Evolutionary conservation across 2,888 invertebrate genomes (phyloP), one percentile per base, ranked within the genome.

Genomic region (Thecophora atra): DNA sequence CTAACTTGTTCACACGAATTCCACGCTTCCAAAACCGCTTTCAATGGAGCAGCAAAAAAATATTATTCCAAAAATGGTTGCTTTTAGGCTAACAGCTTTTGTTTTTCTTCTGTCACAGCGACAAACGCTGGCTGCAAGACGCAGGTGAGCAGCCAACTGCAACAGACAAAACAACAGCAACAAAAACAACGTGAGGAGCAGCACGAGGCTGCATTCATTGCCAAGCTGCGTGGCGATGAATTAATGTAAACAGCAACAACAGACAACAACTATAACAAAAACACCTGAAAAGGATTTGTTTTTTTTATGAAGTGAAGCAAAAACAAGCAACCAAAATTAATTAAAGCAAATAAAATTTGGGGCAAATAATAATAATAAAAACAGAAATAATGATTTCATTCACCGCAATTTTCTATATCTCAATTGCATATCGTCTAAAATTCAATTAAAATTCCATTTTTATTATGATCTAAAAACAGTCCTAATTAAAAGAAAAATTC

Each of bases 61-160:
- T 15, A 1, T 3, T 17, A 11, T 24, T 24, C 17, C 58, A 28
- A 58, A 58, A 58, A 26, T 58, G 58, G 26, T 26, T n/a, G 15
- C 6, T 58, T 58, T 58, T 58, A 26, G 58, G 58, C 28, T 58
- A 58, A 28, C 58, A 26, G 28, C 58, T 26, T 58, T 58, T 26
- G 37, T 37, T 58, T 58, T 58, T 58, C 15, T 2, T 28, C 58
- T 21, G 54, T 21, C 3, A n/a, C 24, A 24, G 21, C 54, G 24
- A 11, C 54, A 21, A 54, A 7, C 8, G 54, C 24, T 21, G 54
- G 8, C 54, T 21, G 24, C 54, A 21, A 21, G 54, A 21, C 54
- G 63, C 63, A 63, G 63, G 63, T 63, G 64, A 37, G 44, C 64
- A 24, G 7, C 64, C 26, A 65, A 65, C 60, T 60, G 64, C 66